Evolutionary conservation across 1,140 invertebrate species (phyloP), one percentile per base, ranked within the genome.

Genomic region (Aleiodes sp.): DNA sequence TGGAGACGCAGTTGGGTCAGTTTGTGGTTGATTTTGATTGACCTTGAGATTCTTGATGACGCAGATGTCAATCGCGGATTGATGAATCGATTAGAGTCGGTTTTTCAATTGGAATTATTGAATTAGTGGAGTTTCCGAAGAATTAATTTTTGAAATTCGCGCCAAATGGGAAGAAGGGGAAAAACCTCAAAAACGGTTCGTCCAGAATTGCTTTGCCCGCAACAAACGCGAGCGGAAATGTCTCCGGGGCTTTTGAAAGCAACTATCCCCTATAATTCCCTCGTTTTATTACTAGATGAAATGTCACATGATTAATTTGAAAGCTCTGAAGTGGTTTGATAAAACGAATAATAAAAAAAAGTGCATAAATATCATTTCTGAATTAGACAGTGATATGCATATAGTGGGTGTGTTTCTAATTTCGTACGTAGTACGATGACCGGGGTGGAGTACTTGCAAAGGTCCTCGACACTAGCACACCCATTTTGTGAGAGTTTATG

Each of bases 401-500:
- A 46, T 60, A 46, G 67, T 69, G 62, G 67, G 60, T 63, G 66
- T 61, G 56, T 63, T 69, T 69, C 67, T 69, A 69, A 69, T 69
- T 69, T 62, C 16, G 67, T 37, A 10, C 10, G 31, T 35, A 10
- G 46, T 24, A 52, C 46, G 46, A 52, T 52, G 46, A 52, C 46
- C 46, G 46, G 21, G 12, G 9, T 8, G 3, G 2, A 1, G 46
- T n/a, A 29, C 56, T 59, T 9, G 4, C n/a, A 35, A 62, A 70
- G 69, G 69, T 70, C 69, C 57, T 65, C 65, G 69, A 70, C 69
- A 66, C 69, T 70, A 66, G 63, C 69, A 52, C 46, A 24, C 46
- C 46, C 46, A 46, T n/a, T 9, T 24, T 1, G 21, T 52, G 46
- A 52, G n/a, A 59, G 28, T 29, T 59, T 59, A 31, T n/a, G 14